Percentiles rank a stretch among this genome's conserved stretches.
Conservation (phyloP, 2,888 invertebrate species). For the Caenorhabditis parvicauda region DNA sequence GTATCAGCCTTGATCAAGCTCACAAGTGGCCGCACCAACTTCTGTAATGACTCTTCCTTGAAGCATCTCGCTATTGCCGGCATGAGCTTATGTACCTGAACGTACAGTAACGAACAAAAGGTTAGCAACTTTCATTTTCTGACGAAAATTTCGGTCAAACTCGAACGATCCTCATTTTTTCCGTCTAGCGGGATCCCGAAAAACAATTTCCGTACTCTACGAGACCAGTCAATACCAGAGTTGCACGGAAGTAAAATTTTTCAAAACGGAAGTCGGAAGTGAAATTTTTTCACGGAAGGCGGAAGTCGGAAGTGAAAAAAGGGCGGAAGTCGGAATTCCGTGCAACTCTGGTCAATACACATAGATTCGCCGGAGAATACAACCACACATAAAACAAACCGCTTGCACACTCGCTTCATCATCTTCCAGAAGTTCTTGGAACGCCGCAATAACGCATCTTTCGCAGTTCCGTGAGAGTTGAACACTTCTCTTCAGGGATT, state of each 20-base stretch:
- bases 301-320: too few species aligned
- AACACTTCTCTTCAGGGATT: constrained; percentile 24
- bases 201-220: too few species aligned
- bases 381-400: constrained; percentile 9
- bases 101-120: neutral
- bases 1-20: constrained; percentile 37
- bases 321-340: too few species aligned
- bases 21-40: constrained; percentile 34
- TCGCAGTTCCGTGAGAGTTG: constrained; percentile 20
- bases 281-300: too few species aligned
- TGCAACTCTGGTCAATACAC: too few species aligned
- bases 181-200: too few species aligned
- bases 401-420: constrained; percentile 31
- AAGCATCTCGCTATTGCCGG: constrained; percentile 33
- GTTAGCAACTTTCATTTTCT: neutral
- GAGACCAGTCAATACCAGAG: too few species aligned
- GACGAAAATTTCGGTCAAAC: neutral
- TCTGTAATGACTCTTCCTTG: constrained; percentile 21
- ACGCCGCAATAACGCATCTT: constrained; percentile 25
- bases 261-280: too few species aligned
- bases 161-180: neutral
- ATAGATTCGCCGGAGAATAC: too few species aligned
- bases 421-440: constrained; percentile 30
- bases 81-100: constrained; percentile 34
- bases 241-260: too few species aligned